These are phyloP conservation scores for Melanotaenia pygmaea DNA, from an alignment of 2,797 vertebrate genomes.

Conservation along the genomic window DNA sequence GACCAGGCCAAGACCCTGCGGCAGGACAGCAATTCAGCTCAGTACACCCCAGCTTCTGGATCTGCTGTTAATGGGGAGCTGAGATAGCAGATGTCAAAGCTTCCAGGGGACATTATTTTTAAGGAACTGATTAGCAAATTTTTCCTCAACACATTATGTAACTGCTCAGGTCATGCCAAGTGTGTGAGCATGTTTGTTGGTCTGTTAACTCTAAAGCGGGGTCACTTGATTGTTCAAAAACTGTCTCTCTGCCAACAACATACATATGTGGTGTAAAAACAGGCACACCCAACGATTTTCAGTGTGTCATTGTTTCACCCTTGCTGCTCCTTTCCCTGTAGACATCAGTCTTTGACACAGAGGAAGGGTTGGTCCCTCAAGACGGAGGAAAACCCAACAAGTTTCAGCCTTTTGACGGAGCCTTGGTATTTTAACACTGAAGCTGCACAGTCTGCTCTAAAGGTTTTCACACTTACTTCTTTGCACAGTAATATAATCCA, in stretches of 20 bases:
- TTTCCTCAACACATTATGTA: not conserved
- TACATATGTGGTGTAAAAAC: conserved; percentile 24
- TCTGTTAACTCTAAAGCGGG: conserved; percentile 1
- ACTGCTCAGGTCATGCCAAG: conserved; percentile 5
- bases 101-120: conserved; percentile 10
- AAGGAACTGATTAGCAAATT: conserved; percentile 7
- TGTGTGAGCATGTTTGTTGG: not conserved
- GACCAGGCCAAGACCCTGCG: conserved; percentile 68
- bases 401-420: conserved; percentile 53
- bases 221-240: conserved; percentile 23
- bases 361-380: conserved; percentile 67
- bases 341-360: conserved; percentile 53
- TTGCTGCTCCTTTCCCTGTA: conserved; percentile 31
- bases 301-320: conserved; percentile 51
- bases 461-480: conserved; percentile 29
- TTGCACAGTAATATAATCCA: conserved; percentile 20
- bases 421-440: conserved; percentile 17
- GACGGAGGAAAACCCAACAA: conserved; percentile 51
- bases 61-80: conserved; percentile 29
- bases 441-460: conserved; percentile 22
- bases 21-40: conserved; percentile 14
- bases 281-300: conserved; percentile 55
- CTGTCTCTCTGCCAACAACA: conserved; percentile 53
- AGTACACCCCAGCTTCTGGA: conserved; percentile 37
- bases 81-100: conserved; percentile 37